Evolutionary conservation across 2,888 invertebrate species (phyloP).

Genomic region (Lochmaea crataegi): DNA sequence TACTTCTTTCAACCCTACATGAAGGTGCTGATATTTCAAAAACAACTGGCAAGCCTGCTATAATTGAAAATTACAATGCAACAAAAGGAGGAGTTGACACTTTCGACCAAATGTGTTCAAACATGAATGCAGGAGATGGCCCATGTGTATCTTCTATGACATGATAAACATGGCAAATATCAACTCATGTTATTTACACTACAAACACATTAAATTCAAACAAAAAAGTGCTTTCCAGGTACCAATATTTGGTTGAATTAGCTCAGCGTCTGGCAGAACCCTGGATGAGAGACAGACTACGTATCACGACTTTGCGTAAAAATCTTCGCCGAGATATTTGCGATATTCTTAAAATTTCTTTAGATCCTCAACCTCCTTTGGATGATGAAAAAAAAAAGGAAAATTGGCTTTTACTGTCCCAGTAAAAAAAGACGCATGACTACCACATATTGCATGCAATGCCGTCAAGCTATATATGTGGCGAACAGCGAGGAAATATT

Average conservation of each 20-base stretch:
- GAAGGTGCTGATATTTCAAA: no score
- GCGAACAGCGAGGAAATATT: not conserved
- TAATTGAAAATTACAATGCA: no score
- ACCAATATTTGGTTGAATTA: conserved; percentile 1
- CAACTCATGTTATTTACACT: not conserved
- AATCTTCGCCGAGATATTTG: not conserved
- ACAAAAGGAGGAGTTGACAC: no score
- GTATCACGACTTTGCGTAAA: not conserved
- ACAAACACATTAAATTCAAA: not conserved
- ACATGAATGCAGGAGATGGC: no score
- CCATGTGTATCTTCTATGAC: no score
- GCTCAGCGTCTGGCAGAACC: not conserved
- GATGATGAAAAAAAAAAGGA: not conserved
- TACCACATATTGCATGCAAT: not conserved
- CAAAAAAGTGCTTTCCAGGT: not conserved
- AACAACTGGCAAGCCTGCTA: no score
- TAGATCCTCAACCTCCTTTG: not conserved
- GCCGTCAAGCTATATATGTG: not conserved
- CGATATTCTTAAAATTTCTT: not conserved
- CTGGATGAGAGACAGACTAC: not conserved
- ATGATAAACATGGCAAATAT: no score
- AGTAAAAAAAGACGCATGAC: not conserved
- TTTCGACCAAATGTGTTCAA: no score
- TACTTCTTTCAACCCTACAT: no score
- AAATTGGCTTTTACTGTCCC: not conserved